phyloP scores from a whole-genome alignment of 2,888 invertebrate genomes.

The Scaptomyza flava region DNA sequence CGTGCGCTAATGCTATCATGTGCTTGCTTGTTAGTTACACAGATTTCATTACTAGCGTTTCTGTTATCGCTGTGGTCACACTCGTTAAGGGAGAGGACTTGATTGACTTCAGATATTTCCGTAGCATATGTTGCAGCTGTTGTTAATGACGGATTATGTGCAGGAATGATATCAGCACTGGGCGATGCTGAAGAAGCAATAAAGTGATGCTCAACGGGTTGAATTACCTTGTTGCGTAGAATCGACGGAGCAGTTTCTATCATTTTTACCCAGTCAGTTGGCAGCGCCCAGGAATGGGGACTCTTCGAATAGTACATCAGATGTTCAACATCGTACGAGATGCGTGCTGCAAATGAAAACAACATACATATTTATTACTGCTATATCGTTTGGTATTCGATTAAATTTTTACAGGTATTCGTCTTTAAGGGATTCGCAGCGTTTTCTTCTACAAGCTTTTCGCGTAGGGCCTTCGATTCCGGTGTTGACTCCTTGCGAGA shows the following conservation, averaged over 20 bases:
- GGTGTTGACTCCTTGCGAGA: slow-evolving; percentile 84
- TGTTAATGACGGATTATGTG: slow-evolving; percentile 59
- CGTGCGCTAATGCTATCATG: slow-evolving; percentile 40
- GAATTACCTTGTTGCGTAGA: slow-evolving; percentile 84
- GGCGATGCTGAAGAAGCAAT: slow-evolving; percentile 34
- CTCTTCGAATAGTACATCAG: slow-evolving; percentile 83
- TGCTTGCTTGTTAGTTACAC: slow-evolving; percentile 61
- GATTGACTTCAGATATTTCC: slow-evolving; percentile 15
- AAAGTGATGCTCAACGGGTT: slow-evolving; percentile 34
- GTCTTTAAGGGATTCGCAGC: slow-evolving; percentile 46
- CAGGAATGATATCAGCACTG: slow-evolving; percentile 49
- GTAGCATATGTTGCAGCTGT: slow-evolving; percentile 6
- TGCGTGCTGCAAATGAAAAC: slow-evolving; percentile 73
- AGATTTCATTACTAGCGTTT: slow-evolving; percentile 27
- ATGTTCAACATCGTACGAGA: slow-evolving; percentile 83
- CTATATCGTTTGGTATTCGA: background rate
- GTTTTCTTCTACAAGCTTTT: slow-evolving; percentile 63
- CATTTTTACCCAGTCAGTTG: slow-evolving; percentile 83
- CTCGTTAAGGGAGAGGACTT: slow-evolving; percentile 18
- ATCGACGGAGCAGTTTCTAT: slow-evolving; percentile 82
- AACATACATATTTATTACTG: background rate
- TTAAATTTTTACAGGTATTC: slow-evolving; percentile 59
- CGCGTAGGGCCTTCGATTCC: slow-evolving; percentile 69
- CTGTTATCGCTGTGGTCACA: slow-evolving; percentile 27
- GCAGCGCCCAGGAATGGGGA: slow-evolving; percentile 83